Evolutionary conservation across 2,888 invertebrate genomes (phyloP), one percentile per base, ranked within the genome.

Genomic region (Chromoteleia sp.): DNA sequence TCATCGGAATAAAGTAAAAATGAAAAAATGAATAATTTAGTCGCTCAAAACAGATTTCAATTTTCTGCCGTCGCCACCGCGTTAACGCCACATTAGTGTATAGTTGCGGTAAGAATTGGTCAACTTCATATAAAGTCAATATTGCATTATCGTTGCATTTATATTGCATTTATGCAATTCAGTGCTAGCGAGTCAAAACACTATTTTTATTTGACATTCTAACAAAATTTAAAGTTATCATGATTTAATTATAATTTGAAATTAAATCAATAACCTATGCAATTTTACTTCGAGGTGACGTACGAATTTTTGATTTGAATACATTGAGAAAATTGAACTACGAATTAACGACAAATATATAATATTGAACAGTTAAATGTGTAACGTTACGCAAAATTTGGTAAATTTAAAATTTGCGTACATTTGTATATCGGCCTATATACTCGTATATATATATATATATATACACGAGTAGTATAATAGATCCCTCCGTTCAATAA

Each of bases 71-170:
- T 43, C 7, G 15, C n/a, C n/a, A 17, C 17, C 43, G n/a, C n/a
- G 2, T 17, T 17, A 17, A 43, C 7, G 15, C 3, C 17, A 8
- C 39, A 17, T 8, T 10, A 2, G 33, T 1, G 10, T 39, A 39
- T 6, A 56, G n/a, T 19, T 36, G 12, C 12, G 12, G 33, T 7
- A 36, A 36, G 36, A 56, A 36, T 12, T 56, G 56, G 36, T 56
- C 56, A 56, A 56, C 36, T 56, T 56, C 56, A 56, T 41, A 41
- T 7, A 21, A 21, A 41, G 58, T 58, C 58, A 58, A 58, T 58
- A 58, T 58, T 58, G 25, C 41, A 39, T 12, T 56, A 36, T 17
- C 54, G 36, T 19, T 56, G 36, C 54, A 56, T 17, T 56, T 17
- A 19, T 19, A 14, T 21, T 19, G n/a, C n/a, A 56, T 19, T 56